phyloP scores from a whole-genome alignment of 2,888 invertebrate genomes.

The Cantharis lateralis region DNA sequence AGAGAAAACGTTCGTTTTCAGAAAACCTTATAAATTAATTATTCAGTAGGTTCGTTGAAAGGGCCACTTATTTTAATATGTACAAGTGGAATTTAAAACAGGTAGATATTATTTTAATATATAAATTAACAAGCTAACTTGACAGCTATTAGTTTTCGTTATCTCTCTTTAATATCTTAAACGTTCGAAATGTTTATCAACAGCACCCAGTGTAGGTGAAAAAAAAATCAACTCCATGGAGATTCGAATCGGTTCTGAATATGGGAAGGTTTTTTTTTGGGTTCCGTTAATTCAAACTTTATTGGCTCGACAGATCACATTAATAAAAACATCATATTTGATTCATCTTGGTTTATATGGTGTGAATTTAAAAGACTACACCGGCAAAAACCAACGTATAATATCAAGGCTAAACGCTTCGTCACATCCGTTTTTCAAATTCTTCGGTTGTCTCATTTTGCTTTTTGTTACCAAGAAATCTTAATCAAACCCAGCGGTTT shows the following conservation, averaged over 20 bases:
- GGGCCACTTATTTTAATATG: neutral
- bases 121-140: neutral
- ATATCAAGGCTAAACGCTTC: neutral
- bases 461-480: neutral
- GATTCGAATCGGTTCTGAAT: neutral
- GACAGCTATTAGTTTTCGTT: neutral
- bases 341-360: neutral
- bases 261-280: neutral
- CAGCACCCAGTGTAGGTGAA: neutral
- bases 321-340: neutral
- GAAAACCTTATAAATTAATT: neutral
- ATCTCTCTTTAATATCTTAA: neutral
- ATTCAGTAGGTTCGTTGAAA: neutral
- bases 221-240: neutral
- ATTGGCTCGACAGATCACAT: neutral
- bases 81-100: neutral
- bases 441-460: neutral
- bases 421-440: slow-evolving; percentile 1
- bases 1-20: neutral
- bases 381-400: neutral
- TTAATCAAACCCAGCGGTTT: neutral
- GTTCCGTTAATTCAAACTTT: neutral
- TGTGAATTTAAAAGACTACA: neutral
- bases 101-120: neutral
- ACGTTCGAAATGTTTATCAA: neutral